Conservation (phyloP, 2,888 invertebrate genomes). For the Microctonus brassicae region DNA sequence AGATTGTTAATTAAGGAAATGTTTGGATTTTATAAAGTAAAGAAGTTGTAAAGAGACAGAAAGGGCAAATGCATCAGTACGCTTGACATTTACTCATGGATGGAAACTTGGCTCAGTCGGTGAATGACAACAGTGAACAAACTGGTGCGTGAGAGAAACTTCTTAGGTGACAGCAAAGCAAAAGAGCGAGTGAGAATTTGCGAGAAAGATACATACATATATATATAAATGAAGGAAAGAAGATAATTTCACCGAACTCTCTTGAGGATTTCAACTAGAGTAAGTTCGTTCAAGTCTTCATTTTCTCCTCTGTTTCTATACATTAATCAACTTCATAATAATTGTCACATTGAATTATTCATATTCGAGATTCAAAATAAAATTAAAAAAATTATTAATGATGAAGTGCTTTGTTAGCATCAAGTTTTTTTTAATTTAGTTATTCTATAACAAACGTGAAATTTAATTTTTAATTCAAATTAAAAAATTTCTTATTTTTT, state of each 20-base stretch:
- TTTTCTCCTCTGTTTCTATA: constrained; percentile 36
- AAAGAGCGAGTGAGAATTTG: no score
- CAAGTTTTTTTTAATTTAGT: not conserved
- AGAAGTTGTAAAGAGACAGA: constrained; percentile 2
- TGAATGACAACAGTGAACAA: not conserved
- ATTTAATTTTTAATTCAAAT: not conserved
- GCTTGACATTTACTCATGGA: constrained; percentile 3
- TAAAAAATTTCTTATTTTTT: no score
- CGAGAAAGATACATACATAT: constrained; percentile 25
- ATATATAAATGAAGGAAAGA: no score
- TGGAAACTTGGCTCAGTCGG: not conserved
- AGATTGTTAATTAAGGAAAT: constrained; percentile 32
- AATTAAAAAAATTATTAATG: constrained; percentile 13
- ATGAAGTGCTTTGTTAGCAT: not conserved
- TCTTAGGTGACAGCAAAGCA: constrained; percentile 5
- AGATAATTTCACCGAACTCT: constrained; percentile 24
- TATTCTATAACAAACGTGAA: no score
- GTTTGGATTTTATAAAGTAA: constrained; percentile 22
- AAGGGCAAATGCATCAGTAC: not conserved
- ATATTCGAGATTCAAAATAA: constrained; percentile 26
- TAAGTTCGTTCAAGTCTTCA: constrained; percentile 35
- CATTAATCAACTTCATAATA: constrained; percentile 39
- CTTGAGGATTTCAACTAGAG: constrained; percentile 21
- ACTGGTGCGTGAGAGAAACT: constrained; percentile 32
- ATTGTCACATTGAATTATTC: constrained; percentile 37